These are phyloP conservation scores for Electrophaes corylata DNA, from an alignment of 2,888 invertebrate species.

Conservation along the genomic window DNA sequence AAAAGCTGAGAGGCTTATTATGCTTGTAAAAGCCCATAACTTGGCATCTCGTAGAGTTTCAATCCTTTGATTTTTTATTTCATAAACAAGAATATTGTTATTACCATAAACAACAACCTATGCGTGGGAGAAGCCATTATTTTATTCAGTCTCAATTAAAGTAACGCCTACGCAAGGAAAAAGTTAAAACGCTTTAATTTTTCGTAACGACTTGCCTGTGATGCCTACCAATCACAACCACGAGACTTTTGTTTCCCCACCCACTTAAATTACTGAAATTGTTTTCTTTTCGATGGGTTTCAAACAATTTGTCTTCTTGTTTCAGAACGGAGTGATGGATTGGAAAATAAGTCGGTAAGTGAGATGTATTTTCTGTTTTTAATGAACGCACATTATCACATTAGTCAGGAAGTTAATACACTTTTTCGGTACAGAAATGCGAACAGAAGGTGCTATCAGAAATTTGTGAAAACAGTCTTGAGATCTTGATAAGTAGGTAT, in stretches of 20 bases:
- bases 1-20: too few species aligned
- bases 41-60: too few species aligned
- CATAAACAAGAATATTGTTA: too few species aligned
- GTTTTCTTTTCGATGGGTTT: neutral
- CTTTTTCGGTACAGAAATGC: too few species aligned
- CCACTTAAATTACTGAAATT: neutral
- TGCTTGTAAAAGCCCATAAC: too few species aligned
- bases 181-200: neutral
- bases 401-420: neutral
- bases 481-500: too few species aligned
- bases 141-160: slow-evolving; percentile 2
- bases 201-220: neutral
- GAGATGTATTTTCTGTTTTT: neutral
- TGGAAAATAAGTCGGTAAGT: slow-evolving; percentile 44
- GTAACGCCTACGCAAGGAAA: neutral
- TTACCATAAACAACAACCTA: neutral
- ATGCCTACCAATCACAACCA: neutral
- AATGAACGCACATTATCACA: neutral
- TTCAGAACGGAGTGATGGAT: slow-evolving; percentile 41
- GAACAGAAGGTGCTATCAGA: too few species aligned
- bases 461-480: too few species aligned
- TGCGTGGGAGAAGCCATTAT: slow-evolving; percentile 1
- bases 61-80: too few species aligned
- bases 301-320: slow-evolving; percentile 31
- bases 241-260: neutral